A percentile compares a stretch with the other conserved stretches of the same genome.
Evolutionary conservation across 2,113 vertebrate species (phyloP).

Genomic region (Orientallactaga bullata): DNA sequence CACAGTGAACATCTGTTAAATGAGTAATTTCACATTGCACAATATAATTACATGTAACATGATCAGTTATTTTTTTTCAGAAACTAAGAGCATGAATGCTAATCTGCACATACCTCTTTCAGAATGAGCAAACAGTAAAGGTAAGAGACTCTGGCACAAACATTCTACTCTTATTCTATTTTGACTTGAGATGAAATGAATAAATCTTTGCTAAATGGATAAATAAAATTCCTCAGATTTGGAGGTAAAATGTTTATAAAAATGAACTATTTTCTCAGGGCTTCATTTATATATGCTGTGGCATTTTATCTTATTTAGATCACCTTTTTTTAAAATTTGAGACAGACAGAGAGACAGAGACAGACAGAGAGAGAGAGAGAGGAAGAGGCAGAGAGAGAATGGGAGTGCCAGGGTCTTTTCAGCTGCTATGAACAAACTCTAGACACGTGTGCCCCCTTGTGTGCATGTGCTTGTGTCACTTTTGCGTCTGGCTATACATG

Average conservation of each 20-base stretch:
- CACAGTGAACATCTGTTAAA: not conserved
- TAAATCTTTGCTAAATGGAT: slow-evolving; percentile 61
- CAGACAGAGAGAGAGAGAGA: no score
- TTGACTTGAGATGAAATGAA: slow-evolving; percentile 60
- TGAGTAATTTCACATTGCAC: not conserved
- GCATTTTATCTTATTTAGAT: slow-evolving; percentile 24
- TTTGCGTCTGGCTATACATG: no score
- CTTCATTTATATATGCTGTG: not conserved
- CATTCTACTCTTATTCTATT: slow-evolving; percentile 60
- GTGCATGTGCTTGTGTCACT: no score
- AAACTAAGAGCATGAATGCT: slow-evolving; percentile 35
- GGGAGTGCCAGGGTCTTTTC: no score
- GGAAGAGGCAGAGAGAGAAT: no score
- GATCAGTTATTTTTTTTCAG: not conserved
- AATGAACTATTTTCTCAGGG: slow-evolving; percentile 10
- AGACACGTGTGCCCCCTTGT: no score
- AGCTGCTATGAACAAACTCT: no score
- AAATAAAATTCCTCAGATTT: slow-evolving; percentile 68
- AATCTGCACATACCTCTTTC: not conserved
- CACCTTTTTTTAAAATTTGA: no score
- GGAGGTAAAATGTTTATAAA: slow-evolving; percentile 54
- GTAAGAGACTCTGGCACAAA: slow-evolving; percentile 55
- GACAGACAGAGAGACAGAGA: no score
- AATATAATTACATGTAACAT: not conserved
- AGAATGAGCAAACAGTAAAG: slow-evolving; percentile 28